Percentiles rank a stretch among this genome's conserved stretches.
phyloP scores from a whole-genome alignment of 2,888 invertebrate genomes.

The Muscina levida region DNA sequence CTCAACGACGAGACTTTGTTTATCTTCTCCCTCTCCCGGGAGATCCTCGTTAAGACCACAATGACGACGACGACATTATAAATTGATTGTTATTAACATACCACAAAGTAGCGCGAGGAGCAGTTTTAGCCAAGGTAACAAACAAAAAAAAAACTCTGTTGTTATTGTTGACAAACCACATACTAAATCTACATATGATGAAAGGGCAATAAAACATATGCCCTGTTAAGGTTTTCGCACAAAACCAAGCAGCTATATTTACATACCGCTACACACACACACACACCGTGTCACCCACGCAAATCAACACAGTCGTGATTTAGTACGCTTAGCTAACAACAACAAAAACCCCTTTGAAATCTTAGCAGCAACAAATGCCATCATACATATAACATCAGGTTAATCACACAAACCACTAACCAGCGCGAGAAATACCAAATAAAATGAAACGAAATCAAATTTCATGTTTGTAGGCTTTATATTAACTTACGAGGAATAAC shows the following conservation, averaged over 20 bases:
- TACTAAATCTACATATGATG: not conserved
- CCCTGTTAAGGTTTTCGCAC: constrained; percentile 4
- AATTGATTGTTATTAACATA: constrained; percentile 37
- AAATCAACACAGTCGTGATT: not conserved
- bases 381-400: constrained; percentile 3
- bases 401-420: constrained; percentile 29
- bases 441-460: constrained; percentile 16
- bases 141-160: not conserved
- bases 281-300: not conserved
- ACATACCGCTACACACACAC: not conserved
- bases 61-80: too few species aligned
- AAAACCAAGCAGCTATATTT: not conserved
- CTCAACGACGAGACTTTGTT: not conserved
- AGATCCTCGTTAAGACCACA: too few species aligned
- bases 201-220: not conserved
- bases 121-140: not conserved
- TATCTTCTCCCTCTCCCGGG: too few species aligned
- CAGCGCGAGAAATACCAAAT: not conserved
- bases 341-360: not conserved
- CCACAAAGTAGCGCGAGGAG: not conserved
- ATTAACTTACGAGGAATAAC: not conserved
- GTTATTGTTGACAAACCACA: not conserved
- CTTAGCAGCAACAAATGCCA: not conserved
- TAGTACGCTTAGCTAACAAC: not conserved
- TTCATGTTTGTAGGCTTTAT: not conserved